These are phyloP conservation scores for Zosterops lateralis DNA, from an alignment of 2,113 vertebrate genomes.

Conservation along the genomic window DNA sequence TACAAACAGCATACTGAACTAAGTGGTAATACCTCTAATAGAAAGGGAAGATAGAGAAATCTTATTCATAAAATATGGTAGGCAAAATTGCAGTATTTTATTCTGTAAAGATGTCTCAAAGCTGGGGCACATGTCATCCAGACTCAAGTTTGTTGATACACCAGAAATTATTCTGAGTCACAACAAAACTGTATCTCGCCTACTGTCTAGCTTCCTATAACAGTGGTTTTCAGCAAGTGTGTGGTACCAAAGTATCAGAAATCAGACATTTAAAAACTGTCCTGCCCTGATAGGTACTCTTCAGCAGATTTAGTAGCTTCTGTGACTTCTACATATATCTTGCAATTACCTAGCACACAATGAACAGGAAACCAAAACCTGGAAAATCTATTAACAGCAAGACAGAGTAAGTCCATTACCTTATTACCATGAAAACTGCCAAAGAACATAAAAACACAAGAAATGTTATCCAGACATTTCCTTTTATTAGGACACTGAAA, in stretches of 20 bases:
- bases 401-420: background rate
- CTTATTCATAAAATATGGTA: background rate
- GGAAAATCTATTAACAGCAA: background rate
- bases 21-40: background rate
- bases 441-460: background rate
- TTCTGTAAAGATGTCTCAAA: background rate
- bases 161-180: background rate
- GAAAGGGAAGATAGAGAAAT: background rate
- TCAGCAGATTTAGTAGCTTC: background rate
- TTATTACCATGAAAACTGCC: background rate
- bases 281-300: background rate
- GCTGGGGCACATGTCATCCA: background rate
- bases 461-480: background rate
- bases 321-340: background rate
- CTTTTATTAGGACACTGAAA: slow-evolving; percentile 39
- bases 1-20: background rate
- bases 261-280: background rate
- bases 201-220: background rate
- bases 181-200: background rate
- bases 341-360: background rate
- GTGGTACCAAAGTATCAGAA: background rate
- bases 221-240: background rate
- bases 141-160: background rate
- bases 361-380: background rate
- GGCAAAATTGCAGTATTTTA: background rate